A percentile compares a stretch with the other conserved stretches of the same genome.
Conservation (phyloP, 2,797 vertebrate species). For the Gephyroberyx darwinii region DNA sequence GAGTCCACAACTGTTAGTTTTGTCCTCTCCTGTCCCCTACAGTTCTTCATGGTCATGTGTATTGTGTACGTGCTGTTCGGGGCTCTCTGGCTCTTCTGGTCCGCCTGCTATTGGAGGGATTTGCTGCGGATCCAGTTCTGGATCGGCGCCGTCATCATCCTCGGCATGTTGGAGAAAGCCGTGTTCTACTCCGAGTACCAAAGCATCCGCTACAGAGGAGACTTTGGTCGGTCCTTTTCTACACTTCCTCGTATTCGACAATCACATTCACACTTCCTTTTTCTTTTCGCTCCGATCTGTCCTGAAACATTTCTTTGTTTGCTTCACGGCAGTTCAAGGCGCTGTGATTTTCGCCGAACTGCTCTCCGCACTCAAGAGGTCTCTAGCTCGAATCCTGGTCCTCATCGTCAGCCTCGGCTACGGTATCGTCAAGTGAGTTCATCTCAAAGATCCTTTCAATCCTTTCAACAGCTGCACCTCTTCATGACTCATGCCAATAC, state of each 20-base stretch:
- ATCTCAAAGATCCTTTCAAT: background rate
- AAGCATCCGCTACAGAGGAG: slow-evolving; percentile 91
- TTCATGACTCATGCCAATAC: background rate
- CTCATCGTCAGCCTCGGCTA: slow-evolving; percentile 97
- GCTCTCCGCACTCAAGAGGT: slow-evolving; percentile 93
- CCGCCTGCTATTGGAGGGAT: slow-evolving; percentile 93
- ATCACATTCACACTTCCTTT: background rate
- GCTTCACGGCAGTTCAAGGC: slow-evolving; percentile 83
- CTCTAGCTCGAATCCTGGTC: slow-evolving; percentile 92
- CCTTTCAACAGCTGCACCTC: background rate
- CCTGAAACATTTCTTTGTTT: background rate
- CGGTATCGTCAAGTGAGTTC: slow-evolving; percentile 93
- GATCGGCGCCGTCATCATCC: slow-evolving; percentile 94
- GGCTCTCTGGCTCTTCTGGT: slow-evolving; percentile 94
- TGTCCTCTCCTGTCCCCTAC: background rate
- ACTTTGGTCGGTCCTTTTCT: slow-evolving; percentile 82
- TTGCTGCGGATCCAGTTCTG: slow-evolving; percentile 95
- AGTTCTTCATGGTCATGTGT: slow-evolving; percentile 94
- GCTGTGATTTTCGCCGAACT: slow-evolving; percentile 94
- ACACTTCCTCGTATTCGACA: no score
- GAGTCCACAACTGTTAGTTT: background rate
- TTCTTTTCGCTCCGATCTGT: background rate
- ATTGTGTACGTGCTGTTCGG: slow-evolving; percentile 94
- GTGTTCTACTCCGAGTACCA: slow-evolving; percentile 97
- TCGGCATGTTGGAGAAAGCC: slow-evolving; percentile 95